These are phyloP conservation scores for Gymnoscopelus microlampas DNA, from an alignment of 2,797 vertebrate genomes.

Conservation along the genomic window DNA sequence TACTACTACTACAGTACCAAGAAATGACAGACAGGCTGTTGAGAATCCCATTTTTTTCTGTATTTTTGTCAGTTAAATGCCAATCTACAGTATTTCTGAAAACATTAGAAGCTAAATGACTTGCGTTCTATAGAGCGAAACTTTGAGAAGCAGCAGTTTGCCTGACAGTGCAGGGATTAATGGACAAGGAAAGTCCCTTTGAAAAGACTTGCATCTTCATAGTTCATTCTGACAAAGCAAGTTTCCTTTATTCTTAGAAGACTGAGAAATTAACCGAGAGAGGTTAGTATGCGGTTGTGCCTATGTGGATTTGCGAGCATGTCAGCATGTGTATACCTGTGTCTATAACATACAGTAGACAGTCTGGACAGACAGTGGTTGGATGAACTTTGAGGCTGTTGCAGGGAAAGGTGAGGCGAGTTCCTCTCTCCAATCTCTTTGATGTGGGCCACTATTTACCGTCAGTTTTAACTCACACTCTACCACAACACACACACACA, in stretches of 20 bases:
- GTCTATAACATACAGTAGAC: slow-evolving; percentile 16
- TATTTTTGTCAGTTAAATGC: neutral
- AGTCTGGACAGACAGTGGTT: slow-evolving; percentile 31
- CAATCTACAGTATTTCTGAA: slow-evolving; percentile 29
- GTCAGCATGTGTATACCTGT: slow-evolving; percentile 1
- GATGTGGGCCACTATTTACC: slow-evolving; percentile 64
- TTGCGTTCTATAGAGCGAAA: slow-evolving; percentile 24
- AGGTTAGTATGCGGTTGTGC: slow-evolving; percentile 2
- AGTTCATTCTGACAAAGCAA: slow-evolving; percentile 25
- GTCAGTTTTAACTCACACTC: slow-evolving; percentile 49
- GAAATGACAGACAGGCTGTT: slow-evolving; percentile 8
- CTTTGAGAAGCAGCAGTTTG: slow-evolving; percentile 21
- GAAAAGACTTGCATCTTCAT: slow-evolving; percentile 10
- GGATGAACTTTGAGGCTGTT: slow-evolving; percentile 33
- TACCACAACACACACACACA: slow-evolving; percentile 45
- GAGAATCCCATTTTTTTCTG: no score
- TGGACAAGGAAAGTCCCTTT: slow-evolving; percentile 59
- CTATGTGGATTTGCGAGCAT: neutral
- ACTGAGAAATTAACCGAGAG: slow-evolving; percentile 22
- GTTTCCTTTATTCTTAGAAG: slow-evolving; percentile 72
- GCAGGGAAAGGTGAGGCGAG: slow-evolving; percentile 49
- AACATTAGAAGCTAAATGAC: slow-evolving; percentile 22
- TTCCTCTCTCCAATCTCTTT: slow-evolving; percentile 57
- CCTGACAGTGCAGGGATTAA: slow-evolving; percentile 21
- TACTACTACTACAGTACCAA: neutral